Evolutionary conservation across 2,888 invertebrate genomes (phyloP).

Genomic region (Dioctria rufipes): DNA sequence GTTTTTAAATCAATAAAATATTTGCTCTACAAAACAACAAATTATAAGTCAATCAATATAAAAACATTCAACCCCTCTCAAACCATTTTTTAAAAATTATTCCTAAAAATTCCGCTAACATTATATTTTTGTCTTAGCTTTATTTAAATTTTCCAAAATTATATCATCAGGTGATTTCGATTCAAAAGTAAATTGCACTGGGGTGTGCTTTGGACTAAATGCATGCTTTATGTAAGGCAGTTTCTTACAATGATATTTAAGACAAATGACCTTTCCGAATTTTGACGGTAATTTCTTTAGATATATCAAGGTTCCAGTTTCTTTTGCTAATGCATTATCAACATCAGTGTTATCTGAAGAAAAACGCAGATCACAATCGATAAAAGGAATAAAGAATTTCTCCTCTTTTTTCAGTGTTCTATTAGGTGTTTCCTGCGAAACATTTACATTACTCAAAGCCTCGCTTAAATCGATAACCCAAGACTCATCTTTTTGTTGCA

Average conservation of each 20-base stretch:
- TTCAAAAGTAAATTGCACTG: constrained; percentile 74
- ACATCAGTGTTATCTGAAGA: neutral
- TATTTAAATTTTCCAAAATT: constrained; percentile 67
- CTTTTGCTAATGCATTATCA: neutral
- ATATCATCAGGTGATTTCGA: constrained; percentile 77
- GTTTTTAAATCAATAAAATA: too few relatives aligned
- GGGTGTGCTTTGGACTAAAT: constrained; percentile 54
- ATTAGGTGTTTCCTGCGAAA: constrained; percentile 57
- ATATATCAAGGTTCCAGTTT: neutral
- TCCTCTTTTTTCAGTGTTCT: constrained; percentile 58
- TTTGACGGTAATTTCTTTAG: constrained; percentile 25
- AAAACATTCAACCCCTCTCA: too few relatives aligned
- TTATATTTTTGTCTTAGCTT: neutral
- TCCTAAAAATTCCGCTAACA: neutral
- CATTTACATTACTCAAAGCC: constrained; percentile 66
- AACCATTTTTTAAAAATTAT: too few relatives aligned
- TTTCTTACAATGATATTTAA: constrained; percentile 64
- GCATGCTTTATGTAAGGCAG: constrained; percentile 61
- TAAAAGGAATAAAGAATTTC: constrained; percentile 67
- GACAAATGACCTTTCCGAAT: constrained; percentile 73
- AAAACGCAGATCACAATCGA: constrained; percentile 65
- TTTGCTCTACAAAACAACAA: too few relatives aligned
- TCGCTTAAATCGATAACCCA: constrained; percentile 71
- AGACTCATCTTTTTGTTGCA: constrained; percentile 43
- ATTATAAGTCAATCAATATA: too few relatives aligned